These are phyloP conservation scores for Megaleporinus macrocephalus DNA, from an alignment of 2,113 vertebrate genomes.

Conservation along the genomic window DNA sequence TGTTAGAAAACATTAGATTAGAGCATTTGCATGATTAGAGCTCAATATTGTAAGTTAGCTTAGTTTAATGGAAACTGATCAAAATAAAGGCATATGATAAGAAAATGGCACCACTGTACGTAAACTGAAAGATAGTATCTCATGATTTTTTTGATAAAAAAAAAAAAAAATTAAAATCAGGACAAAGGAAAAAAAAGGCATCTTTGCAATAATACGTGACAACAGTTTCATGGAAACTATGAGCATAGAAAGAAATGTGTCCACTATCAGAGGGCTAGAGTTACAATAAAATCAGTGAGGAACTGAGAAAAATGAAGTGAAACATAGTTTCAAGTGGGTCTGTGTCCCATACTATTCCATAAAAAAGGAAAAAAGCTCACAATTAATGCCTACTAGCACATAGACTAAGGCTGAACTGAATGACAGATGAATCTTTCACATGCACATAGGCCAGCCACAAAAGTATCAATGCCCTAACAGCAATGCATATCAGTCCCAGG, in stretches of 20 bases:
- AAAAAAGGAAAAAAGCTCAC: not conserved
- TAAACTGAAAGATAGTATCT: slow-evolving; percentile 12
- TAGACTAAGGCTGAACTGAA: not conserved
- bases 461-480: not conserved
- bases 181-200: not conserved
- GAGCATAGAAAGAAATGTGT: slow-evolving; percentile 53
- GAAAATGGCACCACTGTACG: slow-evolving; percentile 26
- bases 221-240: slow-evolving; percentile 81
- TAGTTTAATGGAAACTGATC: not conserved
- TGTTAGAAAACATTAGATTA: not conserved
- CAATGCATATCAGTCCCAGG: not conserved
- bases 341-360: not conserved
- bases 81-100: not conserved
- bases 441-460: not conserved
- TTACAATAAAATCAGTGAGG: not conserved
- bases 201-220: not conserved
- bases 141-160: slow-evolving; percentile 20
- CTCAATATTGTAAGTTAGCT: slow-evolving; percentile 25
- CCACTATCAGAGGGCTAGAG: not conserved
- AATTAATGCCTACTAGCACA: not conserved
- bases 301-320: not conserved
- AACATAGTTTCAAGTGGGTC: not conserved
- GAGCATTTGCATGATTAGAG: not conserved
- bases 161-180: not conserved
- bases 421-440: too few relatives aligned